phyloP scores from a whole-genome alignment of 2,113 vertebrate genomes.

The Salvelinus fontinalis region DNA sequence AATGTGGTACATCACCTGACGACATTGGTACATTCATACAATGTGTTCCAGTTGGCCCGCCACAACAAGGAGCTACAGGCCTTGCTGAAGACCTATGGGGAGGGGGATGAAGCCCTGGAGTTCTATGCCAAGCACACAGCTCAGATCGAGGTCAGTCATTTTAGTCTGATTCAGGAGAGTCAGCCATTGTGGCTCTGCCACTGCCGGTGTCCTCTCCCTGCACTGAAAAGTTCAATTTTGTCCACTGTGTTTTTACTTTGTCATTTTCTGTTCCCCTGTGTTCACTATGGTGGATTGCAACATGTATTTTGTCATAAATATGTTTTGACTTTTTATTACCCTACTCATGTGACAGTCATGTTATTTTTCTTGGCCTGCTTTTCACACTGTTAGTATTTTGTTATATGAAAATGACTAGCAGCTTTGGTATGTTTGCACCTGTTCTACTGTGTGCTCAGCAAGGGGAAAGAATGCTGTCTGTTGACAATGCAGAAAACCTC shows the following conservation, averaged over 20 bases:
- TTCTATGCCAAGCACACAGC: constrained; percentile 98
- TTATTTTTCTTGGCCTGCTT: background rate
- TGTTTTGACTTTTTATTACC: background rate
- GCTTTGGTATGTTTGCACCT: constrained; percentile 29
- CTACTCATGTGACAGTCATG: constrained; percentile 14
- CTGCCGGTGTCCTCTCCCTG: background rate
- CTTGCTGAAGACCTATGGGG: constrained; percentile 94
- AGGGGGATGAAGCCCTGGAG: constrained; percentile 95
- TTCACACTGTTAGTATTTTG: background rate
- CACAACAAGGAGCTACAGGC: constrained; percentile 98
- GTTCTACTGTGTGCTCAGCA: background rate
- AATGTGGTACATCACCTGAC: background rate
- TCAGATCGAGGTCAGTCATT: constrained; percentile 89
- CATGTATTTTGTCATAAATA: background rate
- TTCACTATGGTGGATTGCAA: background rate
- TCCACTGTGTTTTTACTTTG: background rate
- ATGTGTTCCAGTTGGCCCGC: constrained; percentile 83
- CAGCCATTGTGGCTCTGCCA: background rate
- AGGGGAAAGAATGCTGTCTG: constrained; percentile 27
- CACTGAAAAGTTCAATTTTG: background rate
- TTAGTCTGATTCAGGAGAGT: background rate
- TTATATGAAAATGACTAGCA: constrained; percentile 3
- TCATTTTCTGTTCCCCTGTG: background rate
- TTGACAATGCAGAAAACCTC: constrained; percentile 12
- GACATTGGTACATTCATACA: background rate